Percentiles rank a stretch among this genome's conserved stretches.
Conservation (phyloP, 2,888 invertebrate species). For the Capitulum mitella region DNA sequence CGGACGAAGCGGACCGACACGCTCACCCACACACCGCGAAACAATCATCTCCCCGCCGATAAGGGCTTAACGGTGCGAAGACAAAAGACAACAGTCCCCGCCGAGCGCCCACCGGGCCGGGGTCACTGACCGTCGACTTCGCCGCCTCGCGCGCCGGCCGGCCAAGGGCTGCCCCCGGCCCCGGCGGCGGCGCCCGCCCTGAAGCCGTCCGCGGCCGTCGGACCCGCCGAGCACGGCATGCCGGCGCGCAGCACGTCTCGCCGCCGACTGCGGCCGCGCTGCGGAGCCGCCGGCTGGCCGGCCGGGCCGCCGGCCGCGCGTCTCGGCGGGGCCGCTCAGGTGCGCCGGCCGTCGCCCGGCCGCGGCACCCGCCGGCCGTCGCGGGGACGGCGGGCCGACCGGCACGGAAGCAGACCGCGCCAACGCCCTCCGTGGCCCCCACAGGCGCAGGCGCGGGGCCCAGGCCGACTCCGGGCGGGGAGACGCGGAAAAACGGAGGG, state of each 20-base stretch:
- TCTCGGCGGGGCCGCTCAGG: background rate
- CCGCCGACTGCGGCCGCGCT: background rate
- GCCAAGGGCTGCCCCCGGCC: background rate
- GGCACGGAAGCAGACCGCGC: no score
- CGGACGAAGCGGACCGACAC: no score
- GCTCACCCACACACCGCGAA: no score
- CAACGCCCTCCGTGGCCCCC: no score
- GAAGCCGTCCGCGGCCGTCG: background rate
- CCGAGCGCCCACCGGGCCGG: background rate
- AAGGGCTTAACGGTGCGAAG: no score
- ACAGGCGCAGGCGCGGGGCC: no score
- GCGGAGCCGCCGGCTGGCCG: background rate
- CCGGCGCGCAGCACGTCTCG: background rate
- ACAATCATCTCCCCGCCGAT: no score
- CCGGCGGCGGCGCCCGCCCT: background rate
- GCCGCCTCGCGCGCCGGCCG: background rate
- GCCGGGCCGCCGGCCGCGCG: background rate
- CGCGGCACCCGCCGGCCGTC: background rate
- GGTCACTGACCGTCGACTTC: background rate
- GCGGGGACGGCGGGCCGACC: no score
- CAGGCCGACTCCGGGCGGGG: no score
- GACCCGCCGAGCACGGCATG: background rate
- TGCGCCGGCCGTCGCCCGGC: background rate
- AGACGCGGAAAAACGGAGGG: no score
- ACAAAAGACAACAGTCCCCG: no score